Conservation (phyloP, 2,113 vertebrate genomes). For the Phocoena sinus region DNA sequence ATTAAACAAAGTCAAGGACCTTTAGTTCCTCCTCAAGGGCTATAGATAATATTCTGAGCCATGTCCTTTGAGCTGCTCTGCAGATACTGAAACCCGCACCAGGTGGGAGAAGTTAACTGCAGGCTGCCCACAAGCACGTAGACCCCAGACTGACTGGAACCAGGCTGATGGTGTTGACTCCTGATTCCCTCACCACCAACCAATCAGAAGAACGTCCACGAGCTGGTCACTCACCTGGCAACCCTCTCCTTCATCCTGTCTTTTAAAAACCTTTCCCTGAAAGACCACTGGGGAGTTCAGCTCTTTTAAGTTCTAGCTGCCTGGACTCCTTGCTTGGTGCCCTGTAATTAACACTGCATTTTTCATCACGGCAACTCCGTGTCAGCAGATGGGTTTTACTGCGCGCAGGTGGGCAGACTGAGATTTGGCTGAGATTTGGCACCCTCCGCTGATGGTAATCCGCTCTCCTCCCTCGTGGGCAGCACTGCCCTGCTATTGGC, state of each 20-base stretch:
- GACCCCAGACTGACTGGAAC: background rate
- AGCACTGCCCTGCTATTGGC: background rate
- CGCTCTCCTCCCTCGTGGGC: accelerated
- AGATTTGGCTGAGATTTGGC: background rate
- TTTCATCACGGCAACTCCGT: background rate
- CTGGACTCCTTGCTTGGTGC: background rate
- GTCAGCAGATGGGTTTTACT: background rate
- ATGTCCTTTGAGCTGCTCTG: background rate
- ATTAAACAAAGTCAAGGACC: background rate
- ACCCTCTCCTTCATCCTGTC: background rate
- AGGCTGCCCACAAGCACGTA: background rate
- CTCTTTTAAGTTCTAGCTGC: background rate
- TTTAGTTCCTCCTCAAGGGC: background rate
- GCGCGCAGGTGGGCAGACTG: accelerated
- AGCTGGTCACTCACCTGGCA: background rate
- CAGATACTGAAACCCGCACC: background rate
- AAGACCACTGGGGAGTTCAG: background rate
- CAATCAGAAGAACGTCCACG: background rate
- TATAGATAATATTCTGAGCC: background rate
- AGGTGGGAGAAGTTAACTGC: background rate
- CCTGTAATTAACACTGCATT: background rate
- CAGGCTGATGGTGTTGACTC: background rate
- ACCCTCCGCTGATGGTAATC: background rate
- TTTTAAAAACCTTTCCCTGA: background rate
- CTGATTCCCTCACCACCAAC: background rate